Conservation (phyloP, 2,113 vertebrate species). For the Montifringilla adamsi region DNA sequence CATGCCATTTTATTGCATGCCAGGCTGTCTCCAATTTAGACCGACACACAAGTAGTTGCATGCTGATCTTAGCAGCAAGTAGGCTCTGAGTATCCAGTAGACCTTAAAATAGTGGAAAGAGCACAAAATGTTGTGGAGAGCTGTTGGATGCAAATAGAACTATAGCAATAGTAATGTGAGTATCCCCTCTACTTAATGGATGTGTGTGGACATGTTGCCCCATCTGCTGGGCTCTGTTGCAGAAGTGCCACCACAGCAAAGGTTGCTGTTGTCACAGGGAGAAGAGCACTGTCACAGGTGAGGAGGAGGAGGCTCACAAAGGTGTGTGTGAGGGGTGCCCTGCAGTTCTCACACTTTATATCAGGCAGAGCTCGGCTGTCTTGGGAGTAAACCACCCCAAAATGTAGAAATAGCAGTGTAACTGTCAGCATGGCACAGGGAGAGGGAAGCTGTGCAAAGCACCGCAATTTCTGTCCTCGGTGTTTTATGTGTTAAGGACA, state of each 20-base stretch:
- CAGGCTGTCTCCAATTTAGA: neutral
- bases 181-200: neutral
- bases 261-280: neutral
- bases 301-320: neutral
- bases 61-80: neutral
- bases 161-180: neutral
- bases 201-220: neutral
- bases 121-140: neutral
- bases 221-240: neutral
- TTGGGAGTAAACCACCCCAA: neutral
- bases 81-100: neutral
- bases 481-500: neutral
- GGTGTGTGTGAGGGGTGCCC: neutral
- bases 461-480: fast-evolving
- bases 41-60: neutral
- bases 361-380: neutral
- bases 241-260: neutral
- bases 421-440: neutral
- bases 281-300: neutral
- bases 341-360: neutral
- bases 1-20: neutral
- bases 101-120: neutral
- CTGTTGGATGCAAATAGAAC: neutral
- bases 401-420: neutral
- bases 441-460: neutral